A percentile compares a stretch with the other conserved stretches of the same genome.
Evolutionary conservation across 2,113 vertebrate genomes (phyloP).

Genomic region (Amblyopsis rosae): DNA sequence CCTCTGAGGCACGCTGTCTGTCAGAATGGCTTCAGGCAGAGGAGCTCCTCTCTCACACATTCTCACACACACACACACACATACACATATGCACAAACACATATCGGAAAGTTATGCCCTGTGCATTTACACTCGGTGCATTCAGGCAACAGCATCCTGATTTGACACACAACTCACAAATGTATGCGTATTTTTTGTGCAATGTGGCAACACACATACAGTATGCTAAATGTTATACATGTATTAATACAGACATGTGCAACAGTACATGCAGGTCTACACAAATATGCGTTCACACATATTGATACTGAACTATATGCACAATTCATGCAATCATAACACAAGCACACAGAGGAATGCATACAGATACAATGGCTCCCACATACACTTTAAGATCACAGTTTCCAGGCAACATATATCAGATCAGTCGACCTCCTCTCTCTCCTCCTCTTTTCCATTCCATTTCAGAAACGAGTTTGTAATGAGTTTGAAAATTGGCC

Average conservation of each 20-base stretch:
- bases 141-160: too few species aligned
- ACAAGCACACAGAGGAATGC: not conserved
- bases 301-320: too few species aligned
- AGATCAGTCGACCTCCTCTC: constrained; percentile 2
- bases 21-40: constrained; percentile 60
- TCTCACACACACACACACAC: constrained; percentile 14
- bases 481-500: constrained; percentile 61
- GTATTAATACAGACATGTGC: too few species aligned
- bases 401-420: constrained; percentile 9
- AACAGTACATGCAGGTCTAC: too few species aligned
- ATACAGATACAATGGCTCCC: not conserved
- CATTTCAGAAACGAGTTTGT: constrained; percentile 32
- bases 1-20: constrained; percentile 64
- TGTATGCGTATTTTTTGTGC: too few species aligned
- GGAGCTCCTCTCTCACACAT: constrained; percentile 32
- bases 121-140: constrained; percentile 29
- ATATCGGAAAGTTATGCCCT: constrained; percentile 17
- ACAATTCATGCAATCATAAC: too few species aligned
- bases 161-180: too few species aligned
- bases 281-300: too few species aligned
- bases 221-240: too few species aligned
- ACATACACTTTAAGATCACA: constrained; percentile 3
- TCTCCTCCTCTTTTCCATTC: constrained; percentile 8
- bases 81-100: not conserved
- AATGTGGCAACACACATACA: too few species aligned